phyloP scores from a whole-genome alignment of 2,113 vertebrate species.

The Tylochromis polylepis region DNA sequence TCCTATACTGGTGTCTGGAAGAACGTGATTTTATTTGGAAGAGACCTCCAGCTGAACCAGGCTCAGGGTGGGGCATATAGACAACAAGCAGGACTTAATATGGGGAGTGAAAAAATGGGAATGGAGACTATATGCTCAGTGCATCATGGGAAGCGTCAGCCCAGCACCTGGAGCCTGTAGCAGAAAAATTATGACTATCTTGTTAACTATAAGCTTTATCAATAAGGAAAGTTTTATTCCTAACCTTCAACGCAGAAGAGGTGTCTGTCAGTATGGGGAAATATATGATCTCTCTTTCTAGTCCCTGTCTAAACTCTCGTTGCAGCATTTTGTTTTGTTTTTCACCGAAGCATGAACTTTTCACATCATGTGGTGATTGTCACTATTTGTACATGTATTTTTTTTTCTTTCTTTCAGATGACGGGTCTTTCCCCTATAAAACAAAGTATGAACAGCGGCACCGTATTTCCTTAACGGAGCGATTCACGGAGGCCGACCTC shows the following conservation, averaged over 20 bases:
- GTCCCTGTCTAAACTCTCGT: not conserved
- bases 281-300: not conserved
- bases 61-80: not conserved
- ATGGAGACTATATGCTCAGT: not conserved
- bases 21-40: not conserved
- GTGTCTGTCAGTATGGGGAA: not conserved
- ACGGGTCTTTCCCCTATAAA: conserved; percentile 63
- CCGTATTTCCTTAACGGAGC: conserved; percentile 45
- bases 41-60: not conserved
- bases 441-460: conserved; percentile 73
- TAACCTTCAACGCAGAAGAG: not conserved
- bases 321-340: rapidly evolving
- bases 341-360: not conserved
- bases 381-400: not conserved
- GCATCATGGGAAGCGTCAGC: not conserved
- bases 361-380: not conserved
- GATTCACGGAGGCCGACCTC: conserved; percentile 75
- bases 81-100: not conserved
- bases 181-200: not conserved
- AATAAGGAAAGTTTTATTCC: not conserved
- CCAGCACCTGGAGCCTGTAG: not conserved
- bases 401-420: conserved; percentile 59
- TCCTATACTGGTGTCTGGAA: not conserved
- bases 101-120: not conserved
- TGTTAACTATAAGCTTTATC: not conserved